phyloP scores from a whole-genome alignment of 2,888 invertebrate genomes.

The Rotaria sp. region DNA sequence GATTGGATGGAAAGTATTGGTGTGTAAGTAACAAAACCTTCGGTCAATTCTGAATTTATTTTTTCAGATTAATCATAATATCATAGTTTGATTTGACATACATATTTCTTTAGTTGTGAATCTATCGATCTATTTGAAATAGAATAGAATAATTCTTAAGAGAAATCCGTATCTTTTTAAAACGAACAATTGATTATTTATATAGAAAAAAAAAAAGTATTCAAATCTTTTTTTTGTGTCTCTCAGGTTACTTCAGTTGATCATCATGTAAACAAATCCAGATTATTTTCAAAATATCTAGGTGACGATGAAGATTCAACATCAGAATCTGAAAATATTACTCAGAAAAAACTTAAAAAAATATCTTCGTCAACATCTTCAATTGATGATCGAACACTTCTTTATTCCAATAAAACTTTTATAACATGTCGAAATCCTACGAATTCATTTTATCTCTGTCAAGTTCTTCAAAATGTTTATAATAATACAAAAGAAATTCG shows the following conservation, averaged over 20 bases:
- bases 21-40: background rate
- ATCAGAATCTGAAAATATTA: background rate
- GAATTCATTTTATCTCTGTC: conserved; percentile 64
- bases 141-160: too few relatives aligned
- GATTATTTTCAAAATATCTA: background rate
- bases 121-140: too few relatives aligned
- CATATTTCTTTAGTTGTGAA: too few relatives aligned
- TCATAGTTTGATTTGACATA: too few relatives aligned
- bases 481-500: conserved; percentile 69
- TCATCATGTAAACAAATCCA: background rate
- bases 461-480: conserved; percentile 80
- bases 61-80: too few relatives aligned
- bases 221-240: too few relatives aligned
- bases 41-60: too few relatives aligned
- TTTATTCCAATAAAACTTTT: background rate
- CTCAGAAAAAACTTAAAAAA: too few relatives aligned
- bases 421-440: background rate
- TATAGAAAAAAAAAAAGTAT: too few relatives aligned
- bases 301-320: background rate
- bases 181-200: too few relatives aligned
- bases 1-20: conserved; percentile 38
- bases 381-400: background rate
- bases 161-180: too few relatives aligned
- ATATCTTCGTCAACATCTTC: background rate
- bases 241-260: background rate